These are phyloP conservation scores for Chrosomus eos DNA, from an alignment of 2,797 vertebrate species.

Conservation along the genomic window DNA sequence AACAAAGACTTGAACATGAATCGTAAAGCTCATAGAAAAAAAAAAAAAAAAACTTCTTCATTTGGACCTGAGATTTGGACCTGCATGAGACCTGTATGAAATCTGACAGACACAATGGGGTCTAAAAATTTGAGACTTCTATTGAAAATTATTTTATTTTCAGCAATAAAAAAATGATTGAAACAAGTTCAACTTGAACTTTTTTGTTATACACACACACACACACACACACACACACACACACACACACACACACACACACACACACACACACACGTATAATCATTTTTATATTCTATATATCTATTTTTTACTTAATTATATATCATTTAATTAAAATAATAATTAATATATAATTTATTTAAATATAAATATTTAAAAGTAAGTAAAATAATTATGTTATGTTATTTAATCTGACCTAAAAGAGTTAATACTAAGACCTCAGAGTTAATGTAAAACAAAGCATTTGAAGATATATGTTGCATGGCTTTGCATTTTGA, in stretches of 20 bases:
- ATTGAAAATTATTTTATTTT: not conserved
- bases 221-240: too few relatives aligned
- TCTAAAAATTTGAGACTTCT: not conserved
- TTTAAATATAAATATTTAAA: too few relatives aligned
- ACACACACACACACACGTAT: too few relatives aligned
- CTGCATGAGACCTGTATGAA: not conserved
- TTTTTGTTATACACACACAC: not conserved
- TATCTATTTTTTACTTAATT: too few relatives aligned
- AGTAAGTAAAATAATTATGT: too few relatives aligned
- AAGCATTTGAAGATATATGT: not conserved
- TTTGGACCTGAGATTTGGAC: not conserved
- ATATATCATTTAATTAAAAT: too few relatives aligned
- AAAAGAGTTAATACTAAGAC: not conserved
- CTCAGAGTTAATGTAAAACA: not conserved
- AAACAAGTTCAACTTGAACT: not conserved
- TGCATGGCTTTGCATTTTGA: not conserved
- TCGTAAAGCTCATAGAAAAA: not conserved
- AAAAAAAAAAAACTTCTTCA: not conserved
- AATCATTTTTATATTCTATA: too few relatives aligned
- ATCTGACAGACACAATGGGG: not conserved
- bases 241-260: too few relatives aligned
- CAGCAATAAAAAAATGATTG: not conserved
- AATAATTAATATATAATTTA: too few relatives aligned
- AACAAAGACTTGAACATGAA: constrained; percentile 43
- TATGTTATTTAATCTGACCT: not conserved